These are phyloP conservation scores for Epinotia demarniana DNA, from an alignment of 2,888 invertebrate species.

Conservation along the genomic window DNA sequence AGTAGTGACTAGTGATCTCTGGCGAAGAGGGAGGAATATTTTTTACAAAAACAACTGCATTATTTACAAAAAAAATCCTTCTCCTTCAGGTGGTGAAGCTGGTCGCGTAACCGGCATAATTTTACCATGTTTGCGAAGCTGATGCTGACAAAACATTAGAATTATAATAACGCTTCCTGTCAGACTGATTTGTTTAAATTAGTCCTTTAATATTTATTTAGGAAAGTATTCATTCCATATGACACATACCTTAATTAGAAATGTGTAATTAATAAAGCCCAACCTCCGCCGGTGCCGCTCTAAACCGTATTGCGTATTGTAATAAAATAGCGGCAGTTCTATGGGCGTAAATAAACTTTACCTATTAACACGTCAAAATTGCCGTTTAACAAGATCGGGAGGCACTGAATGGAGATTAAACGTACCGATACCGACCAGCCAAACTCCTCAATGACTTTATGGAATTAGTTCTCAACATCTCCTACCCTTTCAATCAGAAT, in stretches of 20 bases:
- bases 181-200: no score
- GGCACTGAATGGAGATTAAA: slow-evolving; percentile 79
- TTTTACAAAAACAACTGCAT: no score
- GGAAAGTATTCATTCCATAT: neutral
- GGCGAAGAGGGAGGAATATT: no score
- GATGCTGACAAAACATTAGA: no score
- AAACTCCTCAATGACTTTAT: slow-evolving; percentile 76
- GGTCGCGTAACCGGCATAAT: no score
- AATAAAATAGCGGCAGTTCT: slow-evolving; percentile 64
- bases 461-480: slow-evolving; percentile 71
- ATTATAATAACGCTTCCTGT: no score
- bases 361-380: slow-evolving; percentile 80
- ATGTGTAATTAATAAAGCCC: neutral
- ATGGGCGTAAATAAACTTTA: slow-evolving; percentile 74
- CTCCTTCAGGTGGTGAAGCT: no score
- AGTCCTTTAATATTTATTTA: no score
- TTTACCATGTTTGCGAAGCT: no score
- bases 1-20: no score
- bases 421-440: slow-evolving; percentile 73
- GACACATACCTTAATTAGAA: neutral
- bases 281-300: neutral
- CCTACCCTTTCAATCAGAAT: slow-evolving; percentile 43
- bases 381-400: slow-evolving; percentile 77
- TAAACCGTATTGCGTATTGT: slow-evolving; percentile 26
- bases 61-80: no score